phyloP scores from a whole-genome alignment of 2,797 vertebrate species.

The Scomberomorus guttatus region DNA sequence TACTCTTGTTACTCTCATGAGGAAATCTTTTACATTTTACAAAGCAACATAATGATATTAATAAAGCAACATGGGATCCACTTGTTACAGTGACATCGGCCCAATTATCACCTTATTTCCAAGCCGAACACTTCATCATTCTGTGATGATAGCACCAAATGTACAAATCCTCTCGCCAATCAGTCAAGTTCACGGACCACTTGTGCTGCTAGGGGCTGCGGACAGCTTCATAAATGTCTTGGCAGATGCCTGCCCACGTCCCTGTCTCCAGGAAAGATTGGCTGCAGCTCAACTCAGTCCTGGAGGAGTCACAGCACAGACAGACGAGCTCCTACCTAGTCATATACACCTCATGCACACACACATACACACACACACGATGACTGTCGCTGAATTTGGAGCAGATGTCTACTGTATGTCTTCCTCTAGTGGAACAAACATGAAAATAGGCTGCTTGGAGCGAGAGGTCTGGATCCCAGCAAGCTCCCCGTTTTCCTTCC shows the following conservation, averaged over 20 bases:
- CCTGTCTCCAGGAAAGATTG: conserved; percentile 66
- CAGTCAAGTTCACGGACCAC: conserved; percentile 74
- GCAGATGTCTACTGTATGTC: conserved; percentile 34
- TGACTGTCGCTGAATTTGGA: conserved; percentile 16
- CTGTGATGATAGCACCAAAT: conserved; percentile 51
- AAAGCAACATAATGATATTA: conserved; percentile 28
- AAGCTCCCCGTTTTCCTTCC: conserved; percentile 34
- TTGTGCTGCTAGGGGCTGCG: conserved; percentile 68
- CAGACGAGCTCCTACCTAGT: conserved; percentile 55
- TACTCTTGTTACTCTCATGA: not conserved
- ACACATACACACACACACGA: conserved; percentile 30
- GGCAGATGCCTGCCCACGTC: conserved; percentile 75
- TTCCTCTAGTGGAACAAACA: conserved; percentile 7
- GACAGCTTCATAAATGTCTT: conserved; percentile 67
- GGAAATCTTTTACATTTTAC: conserved; percentile 12
- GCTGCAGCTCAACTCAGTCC: conserved; percentile 51
- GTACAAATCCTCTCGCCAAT: conserved; percentile 62
- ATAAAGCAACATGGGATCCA: conserved; percentile 31
- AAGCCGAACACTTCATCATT: conserved; percentile 53
- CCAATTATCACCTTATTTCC: conserved; percentile 71
- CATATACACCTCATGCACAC: conserved; percentile 16
- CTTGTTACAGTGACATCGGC: conserved; percentile 39
- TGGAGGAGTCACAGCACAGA: conserved; percentile 64
- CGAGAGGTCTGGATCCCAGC: not conserved
- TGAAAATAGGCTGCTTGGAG: conserved; percentile 26